Evolutionary conservation across 1,140 invertebrate genomes (phyloP), one percentile per base, ranked within the genome.

Genomic region (Rhopalosiphum maidis): DNA sequence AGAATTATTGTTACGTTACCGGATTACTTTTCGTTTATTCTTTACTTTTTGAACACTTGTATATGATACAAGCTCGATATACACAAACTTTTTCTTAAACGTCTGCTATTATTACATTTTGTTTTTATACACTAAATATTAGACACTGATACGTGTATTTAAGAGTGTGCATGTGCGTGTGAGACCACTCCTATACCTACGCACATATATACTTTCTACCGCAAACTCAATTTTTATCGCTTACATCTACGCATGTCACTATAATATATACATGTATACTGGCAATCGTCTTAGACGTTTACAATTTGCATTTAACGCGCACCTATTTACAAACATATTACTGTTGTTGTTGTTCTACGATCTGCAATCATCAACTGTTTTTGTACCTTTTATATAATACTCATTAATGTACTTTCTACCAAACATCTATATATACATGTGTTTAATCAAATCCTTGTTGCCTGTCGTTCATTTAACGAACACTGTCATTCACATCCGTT

Each of bases 221-320:
- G 15, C 35, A 55, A 54, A 88, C 48, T 54, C 48, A 54, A 89
- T 54, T 89, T 21, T 89, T 89, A 89, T 89, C 51, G 48, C 37
- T 22, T 9, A 37, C 23, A 55, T 89, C 48, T 89, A 55, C 48
- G 25, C 88, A 41, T 89, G 88, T 89, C 88, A 55, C 48, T 88
- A 88, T 85, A 85, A 37, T 18, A n/a, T 68, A 68, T 85, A 85
- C 30, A 30, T 7, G 25, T 86, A 68, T 68, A 87, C 15, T 21
- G 83, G 37, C 37, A 25, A 23, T 48, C 60, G 41, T 48, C 43
- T 87, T 22, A 46, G 43, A 87, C 85, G 43, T 87, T 48, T 51
- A 88, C 46, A 48, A 88, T 88, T 88, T 88, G 46, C 86, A 88
- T 88, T 48, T 48, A 88, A 88, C 86, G 86, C 86, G 86, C 86